Evolutionary conservation across 2,888 invertebrate species (phyloP).

Genomic region (Tanytarsus gracilentus): DNA sequence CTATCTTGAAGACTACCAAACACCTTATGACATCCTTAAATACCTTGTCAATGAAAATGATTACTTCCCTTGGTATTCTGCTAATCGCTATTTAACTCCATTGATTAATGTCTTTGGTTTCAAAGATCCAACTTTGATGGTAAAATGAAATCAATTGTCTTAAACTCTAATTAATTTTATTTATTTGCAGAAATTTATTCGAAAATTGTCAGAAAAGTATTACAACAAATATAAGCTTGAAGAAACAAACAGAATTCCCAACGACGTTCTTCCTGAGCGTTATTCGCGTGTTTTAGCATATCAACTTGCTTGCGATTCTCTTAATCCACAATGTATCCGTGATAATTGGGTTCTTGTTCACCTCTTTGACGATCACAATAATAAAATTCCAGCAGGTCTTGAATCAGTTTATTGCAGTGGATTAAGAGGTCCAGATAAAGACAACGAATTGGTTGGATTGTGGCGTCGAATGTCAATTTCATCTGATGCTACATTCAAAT

Average conservation of each 20-base stretch:
- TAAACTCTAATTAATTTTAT: neutral
- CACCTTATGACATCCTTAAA: slow-evolving; percentile 43
- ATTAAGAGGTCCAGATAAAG: neutral
- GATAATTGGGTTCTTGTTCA: neutral
- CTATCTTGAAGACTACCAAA: slow-evolving; percentile 44
- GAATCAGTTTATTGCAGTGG: slow-evolving; percentile 5
- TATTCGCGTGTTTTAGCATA: neutral
- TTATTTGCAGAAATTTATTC: neutral
- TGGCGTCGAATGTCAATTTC: neutral
- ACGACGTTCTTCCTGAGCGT: neutral
- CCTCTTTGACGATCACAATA: neutral
- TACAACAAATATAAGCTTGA: neutral
- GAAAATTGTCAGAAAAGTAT: neutral
- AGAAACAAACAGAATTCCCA: neutral
- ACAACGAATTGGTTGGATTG: neutral
- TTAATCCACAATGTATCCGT: neutral
- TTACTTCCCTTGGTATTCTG: slow-evolving; percentile 47
- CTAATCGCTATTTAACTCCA: neutral
- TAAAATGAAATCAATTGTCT: neutral
- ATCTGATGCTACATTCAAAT: neutral
- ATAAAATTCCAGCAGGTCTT: neutral
- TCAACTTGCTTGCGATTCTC: slow-evolving; percentile 3
- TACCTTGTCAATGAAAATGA: slow-evolving; percentile 51
- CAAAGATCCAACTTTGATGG: neutral
- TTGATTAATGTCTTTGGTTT: neutral